Conservation (phyloP, 2,888 invertebrate genomes). For the Tipula unca region DNA sequence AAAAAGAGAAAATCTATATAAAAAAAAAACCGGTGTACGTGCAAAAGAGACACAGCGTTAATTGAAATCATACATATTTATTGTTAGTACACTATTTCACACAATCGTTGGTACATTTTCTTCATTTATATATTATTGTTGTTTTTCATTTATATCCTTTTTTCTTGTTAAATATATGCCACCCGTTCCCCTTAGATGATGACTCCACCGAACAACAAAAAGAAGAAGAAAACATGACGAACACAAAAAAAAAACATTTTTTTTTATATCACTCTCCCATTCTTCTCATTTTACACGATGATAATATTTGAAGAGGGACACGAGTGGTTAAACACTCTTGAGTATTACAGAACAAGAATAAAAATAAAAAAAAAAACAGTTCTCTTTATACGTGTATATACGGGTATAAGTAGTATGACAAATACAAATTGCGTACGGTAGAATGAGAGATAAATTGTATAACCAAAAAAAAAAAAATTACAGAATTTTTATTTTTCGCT, state of each 20-base stretch:
- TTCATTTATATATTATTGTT: background rate
- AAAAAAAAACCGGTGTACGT: background rate
- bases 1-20: background rate
- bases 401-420: background rate
- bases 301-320: conserved; percentile 14
- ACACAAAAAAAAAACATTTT: background rate
- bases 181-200: background rate
- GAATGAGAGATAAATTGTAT: background rate
- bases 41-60: background rate
- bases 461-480: background rate
- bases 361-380: background rate
- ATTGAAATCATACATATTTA: background rate
- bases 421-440: background rate
- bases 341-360: conserved; percentile 14
- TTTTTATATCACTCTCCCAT: background rate
- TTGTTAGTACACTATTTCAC: background rate
- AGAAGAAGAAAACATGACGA: conserved; percentile 14
- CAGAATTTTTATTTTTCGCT: conserved; percentile 14
- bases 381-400: background rate
- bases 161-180: background rate
- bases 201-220: background rate
- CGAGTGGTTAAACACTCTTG: conserved; percentile 14
- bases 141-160: background rate
- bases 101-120: background rate
- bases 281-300: conserved; percentile 14